Conservation (phyloP, 2,113 vertebrate species). For the Brachyistius frenatus region DNA sequence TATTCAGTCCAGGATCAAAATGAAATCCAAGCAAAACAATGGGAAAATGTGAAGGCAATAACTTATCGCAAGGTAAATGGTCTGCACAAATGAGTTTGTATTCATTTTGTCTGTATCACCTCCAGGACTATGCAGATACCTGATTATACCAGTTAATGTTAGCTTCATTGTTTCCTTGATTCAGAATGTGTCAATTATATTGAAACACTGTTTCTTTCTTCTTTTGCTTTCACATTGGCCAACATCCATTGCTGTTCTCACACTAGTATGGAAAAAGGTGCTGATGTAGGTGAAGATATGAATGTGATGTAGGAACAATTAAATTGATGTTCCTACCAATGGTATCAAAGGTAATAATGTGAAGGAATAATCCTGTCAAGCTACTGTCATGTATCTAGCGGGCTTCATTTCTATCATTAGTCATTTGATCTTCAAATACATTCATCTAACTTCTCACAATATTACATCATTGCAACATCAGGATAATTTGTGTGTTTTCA, state of each 20-base stretch:
- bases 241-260: no score
- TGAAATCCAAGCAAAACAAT: background rate
- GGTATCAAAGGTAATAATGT: no score
- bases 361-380: no score
- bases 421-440: background rate
- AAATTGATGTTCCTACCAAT: background rate
- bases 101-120: background rate
- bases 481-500: constrained; percentile 19
- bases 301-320: background rate
- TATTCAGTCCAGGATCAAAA: background rate
- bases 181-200: background rate
- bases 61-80: background rate
- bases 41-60: background rate
- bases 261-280: no score
- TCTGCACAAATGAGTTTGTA: background rate
- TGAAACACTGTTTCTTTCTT: no score
- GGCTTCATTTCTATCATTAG: background rate
- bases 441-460: background rate
- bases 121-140: background rate
- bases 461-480: background rate
- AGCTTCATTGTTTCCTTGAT: constrained; percentile 2
- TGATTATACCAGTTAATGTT: background rate
- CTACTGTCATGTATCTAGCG: background rate
- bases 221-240: no score
- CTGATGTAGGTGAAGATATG: no score